These are phyloP conservation scores for Grallaria varia DNA, from an alignment of 2,113 vertebrate genomes.

Conservation along the genomic window DNA sequence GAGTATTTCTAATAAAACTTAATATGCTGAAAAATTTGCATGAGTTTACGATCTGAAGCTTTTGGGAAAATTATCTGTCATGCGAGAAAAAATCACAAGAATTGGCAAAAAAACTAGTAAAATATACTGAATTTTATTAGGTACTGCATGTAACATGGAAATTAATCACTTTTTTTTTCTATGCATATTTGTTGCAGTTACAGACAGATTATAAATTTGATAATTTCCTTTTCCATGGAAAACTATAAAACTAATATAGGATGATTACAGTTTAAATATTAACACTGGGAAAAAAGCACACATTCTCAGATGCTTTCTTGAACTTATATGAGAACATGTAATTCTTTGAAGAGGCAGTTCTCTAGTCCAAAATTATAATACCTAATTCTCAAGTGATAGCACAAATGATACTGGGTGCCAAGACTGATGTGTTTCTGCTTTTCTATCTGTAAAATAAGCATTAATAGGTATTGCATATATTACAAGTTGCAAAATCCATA, in stretches of 20 bases:
- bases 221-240: not conserved
- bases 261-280: not conserved
- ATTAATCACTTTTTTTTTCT: not conserved
- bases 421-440: not conserved
- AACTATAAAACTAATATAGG: not conserved
- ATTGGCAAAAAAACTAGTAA: not conserved
- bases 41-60: not conserved
- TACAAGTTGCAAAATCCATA: not conserved
- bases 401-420: not conserved
- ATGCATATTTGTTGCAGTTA: not conserved
- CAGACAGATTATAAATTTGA: not conserved
- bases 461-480: not conserved
- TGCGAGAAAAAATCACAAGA: not conserved
- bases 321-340: not conserved
- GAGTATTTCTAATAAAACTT: not conserved
- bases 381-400: not conserved
- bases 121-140: not conserved
- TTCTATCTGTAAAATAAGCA: not conserved
- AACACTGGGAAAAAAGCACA: not conserved
- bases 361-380: not conserved
- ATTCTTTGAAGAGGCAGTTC: not conserved
- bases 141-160: not conserved
- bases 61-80: not conserved
- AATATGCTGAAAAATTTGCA: not conserved
- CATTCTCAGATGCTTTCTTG: not conserved